phyloP scores from a whole-genome alignment of 2,113 vertebrate genomes.

The Poecile atricapillus region DNA sequence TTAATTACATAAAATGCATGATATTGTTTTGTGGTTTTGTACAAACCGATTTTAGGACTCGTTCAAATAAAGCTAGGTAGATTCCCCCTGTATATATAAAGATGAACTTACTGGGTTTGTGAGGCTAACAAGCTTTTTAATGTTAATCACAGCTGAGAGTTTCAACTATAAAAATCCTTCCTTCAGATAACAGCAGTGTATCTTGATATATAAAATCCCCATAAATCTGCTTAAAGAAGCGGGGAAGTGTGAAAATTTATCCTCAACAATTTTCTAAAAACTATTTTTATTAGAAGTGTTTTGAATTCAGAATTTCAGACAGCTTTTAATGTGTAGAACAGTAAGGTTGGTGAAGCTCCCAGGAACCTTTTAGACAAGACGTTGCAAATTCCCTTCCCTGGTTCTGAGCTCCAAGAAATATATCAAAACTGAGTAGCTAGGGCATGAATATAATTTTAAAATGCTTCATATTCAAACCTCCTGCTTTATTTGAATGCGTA shows the following conservation, averaged over 20 bases:
- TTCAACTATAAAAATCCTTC: neutral
- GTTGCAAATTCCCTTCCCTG: neutral
- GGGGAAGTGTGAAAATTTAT: neutral
- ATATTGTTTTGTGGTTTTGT: neutral
- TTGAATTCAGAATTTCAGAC: neutral
- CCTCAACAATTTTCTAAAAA: neutral
- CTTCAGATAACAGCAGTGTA: neutral
- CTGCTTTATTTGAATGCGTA: neutral
- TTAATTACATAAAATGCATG: neutral
- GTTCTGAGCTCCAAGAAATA: neutral
- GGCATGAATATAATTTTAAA: neutral
- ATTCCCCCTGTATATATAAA: neutral
- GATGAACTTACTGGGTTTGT: neutral
- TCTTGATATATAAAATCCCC: neutral
- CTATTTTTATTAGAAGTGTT: neutral
- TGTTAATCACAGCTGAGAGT: neutral
- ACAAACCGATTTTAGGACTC: neutral
- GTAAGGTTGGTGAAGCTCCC: neutral
- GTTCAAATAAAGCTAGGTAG: neutral
- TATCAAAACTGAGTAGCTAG: neutral
- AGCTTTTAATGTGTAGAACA: neutral
- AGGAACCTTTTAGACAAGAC: neutral
- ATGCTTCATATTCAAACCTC: neutral
- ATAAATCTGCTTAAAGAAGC: neutral
- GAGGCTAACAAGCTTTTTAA: neutral